Conservation (phyloP, 2,113 vertebrate species). For the Speoplatyrhinus poulsoni region DNA sequence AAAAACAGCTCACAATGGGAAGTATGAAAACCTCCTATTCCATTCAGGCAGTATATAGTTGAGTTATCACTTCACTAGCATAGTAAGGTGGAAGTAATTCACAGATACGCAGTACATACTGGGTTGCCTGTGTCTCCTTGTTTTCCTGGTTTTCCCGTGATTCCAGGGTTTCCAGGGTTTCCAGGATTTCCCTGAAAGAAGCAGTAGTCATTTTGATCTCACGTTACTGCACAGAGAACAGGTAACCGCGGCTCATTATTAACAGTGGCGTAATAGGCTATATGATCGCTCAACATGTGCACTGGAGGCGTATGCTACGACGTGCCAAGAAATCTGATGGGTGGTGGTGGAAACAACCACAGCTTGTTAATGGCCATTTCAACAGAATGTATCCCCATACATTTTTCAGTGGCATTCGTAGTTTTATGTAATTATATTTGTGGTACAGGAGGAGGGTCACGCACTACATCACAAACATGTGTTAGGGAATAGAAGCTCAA, state of each 20-base stretch:
- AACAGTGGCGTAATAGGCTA: conserved; percentile 45
- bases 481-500: no score
- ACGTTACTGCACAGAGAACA: conserved; percentile 28
- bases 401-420: no score
- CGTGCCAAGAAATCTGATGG: conserved; percentile 35
- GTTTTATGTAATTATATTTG: no score
- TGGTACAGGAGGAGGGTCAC: no score
- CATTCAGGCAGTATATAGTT: not conserved
- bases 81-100: not conserved
- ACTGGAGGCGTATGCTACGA: conserved; percentile 17
- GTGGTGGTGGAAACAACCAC: conserved; percentile 42
- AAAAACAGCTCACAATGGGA: no score
- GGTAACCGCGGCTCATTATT: conserved; percentile 47
- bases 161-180: conserved; percentile 89
- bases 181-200: conserved; percentile 86
- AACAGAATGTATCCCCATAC: no score
- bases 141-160: conserved; percentile 90
- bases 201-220: conserved; percentile 14
- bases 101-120: conserved; percentile 72
- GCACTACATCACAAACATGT: no score
- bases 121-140: conserved; percentile 85
- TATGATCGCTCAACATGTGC: conserved; percentile 41
- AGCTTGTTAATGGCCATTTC: conserved; percentile 32
- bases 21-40: not conserved
- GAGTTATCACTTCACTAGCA: not conserved